phyloP scores from a whole-genome alignment of 2,797 vertebrate species.

The Columba guinea region DNA sequence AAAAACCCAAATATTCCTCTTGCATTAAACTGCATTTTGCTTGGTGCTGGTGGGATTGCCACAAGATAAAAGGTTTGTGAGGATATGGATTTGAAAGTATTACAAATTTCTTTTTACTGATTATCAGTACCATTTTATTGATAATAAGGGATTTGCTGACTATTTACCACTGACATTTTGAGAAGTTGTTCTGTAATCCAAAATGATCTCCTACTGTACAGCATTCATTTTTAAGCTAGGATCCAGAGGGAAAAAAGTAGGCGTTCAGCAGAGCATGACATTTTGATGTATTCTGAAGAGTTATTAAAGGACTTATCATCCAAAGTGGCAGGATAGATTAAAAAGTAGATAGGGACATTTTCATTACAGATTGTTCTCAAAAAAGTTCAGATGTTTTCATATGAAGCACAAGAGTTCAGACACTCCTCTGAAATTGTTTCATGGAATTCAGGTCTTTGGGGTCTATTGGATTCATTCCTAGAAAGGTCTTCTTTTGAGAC shows the following conservation, averaged over 20 bases:
- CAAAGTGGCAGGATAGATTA: slow-evolving; percentile 30
- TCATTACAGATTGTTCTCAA: slow-evolving; percentile 35
- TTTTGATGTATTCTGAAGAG: slow-evolving; percentile 39
- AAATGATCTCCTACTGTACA: slow-evolving; percentile 16
- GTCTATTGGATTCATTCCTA: neutral
- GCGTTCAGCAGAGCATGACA: neutral
- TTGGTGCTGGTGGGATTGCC: neutral
- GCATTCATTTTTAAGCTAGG: slow-evolving; percentile 19
- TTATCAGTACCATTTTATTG: slow-evolving; percentile 27
- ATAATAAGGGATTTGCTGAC: slow-evolving; percentile 56
- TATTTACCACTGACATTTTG: slow-evolving; percentile 64
- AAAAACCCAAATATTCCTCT: neutral
- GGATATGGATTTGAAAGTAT: slow-evolving; percentile 37
- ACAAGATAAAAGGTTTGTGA: slow-evolving; percentile 3
- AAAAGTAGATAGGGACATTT: slow-evolving; percentile 37
- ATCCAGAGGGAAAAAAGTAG: slow-evolving; percentile 1
- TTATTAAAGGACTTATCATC: slow-evolving; percentile 43
- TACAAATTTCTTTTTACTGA: slow-evolving; percentile 20
- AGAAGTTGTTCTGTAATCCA: slow-evolving; percentile 52
- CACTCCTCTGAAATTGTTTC: neutral
- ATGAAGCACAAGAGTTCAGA: neutral
- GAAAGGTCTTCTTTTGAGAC: neutral
- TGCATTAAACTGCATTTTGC: neutral
- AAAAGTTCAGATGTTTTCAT: neutral
- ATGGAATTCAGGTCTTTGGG: neutral